phyloP scores from a whole-genome alignment of 2,797 vertebrate species.

The Onychomys arenicola region DNA sequence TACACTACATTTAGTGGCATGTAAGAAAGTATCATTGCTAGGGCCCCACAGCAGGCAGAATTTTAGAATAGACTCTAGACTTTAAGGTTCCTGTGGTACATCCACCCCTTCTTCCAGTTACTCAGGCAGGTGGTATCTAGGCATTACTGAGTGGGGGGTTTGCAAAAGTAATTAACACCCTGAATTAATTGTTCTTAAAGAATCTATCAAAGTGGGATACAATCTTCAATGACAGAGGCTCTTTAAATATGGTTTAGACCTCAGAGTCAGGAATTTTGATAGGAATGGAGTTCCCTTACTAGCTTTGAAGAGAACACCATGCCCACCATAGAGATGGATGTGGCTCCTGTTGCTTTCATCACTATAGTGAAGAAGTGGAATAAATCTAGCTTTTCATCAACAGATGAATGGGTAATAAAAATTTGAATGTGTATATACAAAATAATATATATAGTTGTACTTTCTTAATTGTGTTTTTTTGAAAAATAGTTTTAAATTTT shows the following conservation, averaged over 20 bases:
- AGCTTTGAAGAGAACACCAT: not conserved
- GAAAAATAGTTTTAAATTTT: slow-evolving; percentile 16
- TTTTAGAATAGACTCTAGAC: not conserved
- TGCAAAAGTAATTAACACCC: not conserved
- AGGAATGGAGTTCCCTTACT: not conserved
- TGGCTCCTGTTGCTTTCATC: not conserved
- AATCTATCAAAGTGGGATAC: not conserved
- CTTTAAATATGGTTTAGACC: not conserved
- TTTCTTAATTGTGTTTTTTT: not conserved
- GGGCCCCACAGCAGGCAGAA: not conserved
- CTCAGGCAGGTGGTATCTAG: not conserved
- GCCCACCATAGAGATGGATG: not conserved
- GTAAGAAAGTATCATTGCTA: not conserved
- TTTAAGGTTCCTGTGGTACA: not conserved
- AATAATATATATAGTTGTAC: not conserved
- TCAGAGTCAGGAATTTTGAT: not conserved
- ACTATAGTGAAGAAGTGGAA: no score
- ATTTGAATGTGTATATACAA: not conserved
- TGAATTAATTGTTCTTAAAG: not conserved
- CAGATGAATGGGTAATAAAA: not conserved
- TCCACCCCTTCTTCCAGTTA: not conserved
- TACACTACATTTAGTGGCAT: not conserved
- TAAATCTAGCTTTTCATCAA: not conserved
- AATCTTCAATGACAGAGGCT: not conserved
- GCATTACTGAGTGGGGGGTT: not conserved